Base-by-base conservation (phyloP, 2,797 vertebrate genomes). In the Bradypus variegatus region DNA sequence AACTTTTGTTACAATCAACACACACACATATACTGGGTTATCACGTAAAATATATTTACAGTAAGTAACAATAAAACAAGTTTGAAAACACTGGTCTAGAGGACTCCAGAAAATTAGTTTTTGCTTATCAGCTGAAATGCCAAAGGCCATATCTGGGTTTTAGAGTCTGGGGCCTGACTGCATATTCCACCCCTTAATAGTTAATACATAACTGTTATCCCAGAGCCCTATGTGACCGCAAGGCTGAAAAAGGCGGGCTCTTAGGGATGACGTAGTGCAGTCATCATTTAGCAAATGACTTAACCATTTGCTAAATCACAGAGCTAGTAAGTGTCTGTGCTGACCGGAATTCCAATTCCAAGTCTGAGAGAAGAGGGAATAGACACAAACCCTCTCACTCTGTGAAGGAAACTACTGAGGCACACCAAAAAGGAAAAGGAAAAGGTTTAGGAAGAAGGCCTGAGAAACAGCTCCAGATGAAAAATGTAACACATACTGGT, bases 391-490 rank as follows among this genome's bases (percentile, higher is more conserved):
- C 50, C 50, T 50, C 50, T 50, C 14, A 50, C 50, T 50, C 50
- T 50, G 50, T 50, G 85, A 79, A 94, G 95, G 91, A 91, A 86
- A 92, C 93, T 38, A 33, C 75, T 84, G 94, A 94, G 96, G 96
- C 88, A 48, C 64, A 78, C 82, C 0, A 4, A 92, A 25, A 55
- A 19, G 15, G 92, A n/a, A 64, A 2, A 33, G 55, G 64, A 25
- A 11, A 1, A 91, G 60, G 58, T 18, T 55, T 2, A 81, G 64
- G 93, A 50, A 9, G 50, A 50, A 50, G 50, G 50, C 50, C 50
- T 50, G 50, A 50, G 50, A 50, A 50, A 50, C 80, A 94, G 92
- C 87, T 94, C 84, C 89, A 62, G 79, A 21, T 82, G 33, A 58
- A 95, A 86, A 90, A 90, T 76, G 64, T 2, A 0, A 67, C 86